Conservation (phyloP, 2,888 invertebrate species). For the Papilio protenor region DNA sequence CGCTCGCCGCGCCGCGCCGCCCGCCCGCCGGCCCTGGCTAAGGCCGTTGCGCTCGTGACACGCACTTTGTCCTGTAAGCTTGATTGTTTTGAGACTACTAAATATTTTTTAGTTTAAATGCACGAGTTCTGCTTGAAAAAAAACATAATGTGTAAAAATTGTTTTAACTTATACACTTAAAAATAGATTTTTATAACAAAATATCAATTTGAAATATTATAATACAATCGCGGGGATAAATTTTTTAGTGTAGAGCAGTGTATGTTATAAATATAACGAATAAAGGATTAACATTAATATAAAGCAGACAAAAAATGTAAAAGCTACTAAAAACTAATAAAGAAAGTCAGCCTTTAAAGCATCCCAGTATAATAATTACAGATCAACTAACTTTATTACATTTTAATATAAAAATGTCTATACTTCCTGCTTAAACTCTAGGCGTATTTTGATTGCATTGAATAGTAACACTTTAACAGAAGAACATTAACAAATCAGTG, state of each 20-base stretch:
- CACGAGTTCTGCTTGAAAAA: neutral
- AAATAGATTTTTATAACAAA: no score
- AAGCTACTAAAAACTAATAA: no score
- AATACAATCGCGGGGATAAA: neutral
- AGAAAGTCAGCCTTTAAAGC: no score
- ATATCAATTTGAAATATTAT: no score
- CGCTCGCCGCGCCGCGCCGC: constrained; percentile 54
- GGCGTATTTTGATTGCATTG: neutral
- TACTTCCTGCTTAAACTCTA: neutral
- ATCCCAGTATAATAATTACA: no score
- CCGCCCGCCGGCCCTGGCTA: constrained; percentile 73
- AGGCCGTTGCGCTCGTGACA: constrained; percentile 82
- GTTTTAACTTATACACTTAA: no score
- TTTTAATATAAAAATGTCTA: neutral
- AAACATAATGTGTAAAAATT: no score
- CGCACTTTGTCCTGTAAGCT: constrained; percentile 74
- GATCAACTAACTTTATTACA: no score
- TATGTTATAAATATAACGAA: no score
- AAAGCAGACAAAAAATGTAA: no score
- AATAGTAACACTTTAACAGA: constrained; percentile 13
- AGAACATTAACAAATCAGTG: constrained; percentile 19
- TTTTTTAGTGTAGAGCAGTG: neutral
- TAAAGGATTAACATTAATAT: no score
- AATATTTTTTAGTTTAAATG: constrained; percentile 36
- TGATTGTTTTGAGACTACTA: constrained; percentile 54